Evolutionary conservation across 2,113 vertebrate genomes (phyloP), one percentile per base, ranked within the genome.

Genomic region (Eolophus roseicapilla): DNA sequence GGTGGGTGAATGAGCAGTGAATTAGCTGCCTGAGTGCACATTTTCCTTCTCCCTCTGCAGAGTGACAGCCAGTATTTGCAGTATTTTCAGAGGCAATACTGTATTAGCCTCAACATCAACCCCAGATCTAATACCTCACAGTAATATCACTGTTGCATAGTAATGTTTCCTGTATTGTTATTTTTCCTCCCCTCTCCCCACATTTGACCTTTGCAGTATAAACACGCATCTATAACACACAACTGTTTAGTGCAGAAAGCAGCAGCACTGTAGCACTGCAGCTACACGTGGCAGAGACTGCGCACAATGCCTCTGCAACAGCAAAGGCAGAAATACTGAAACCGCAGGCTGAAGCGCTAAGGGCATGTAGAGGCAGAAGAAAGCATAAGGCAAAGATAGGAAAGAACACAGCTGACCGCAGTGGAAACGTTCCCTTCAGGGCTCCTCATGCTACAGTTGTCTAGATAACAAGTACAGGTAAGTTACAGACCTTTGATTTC

Each of bases 251-350:
- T 17, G 41, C 69, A 77, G 53, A 88, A 73, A 53, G 27, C 41
- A 80, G 69, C 13, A 87, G 77, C 16, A 4, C 37, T 13, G 21
- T 10, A 41, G 18, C 35, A 68, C 2, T 43, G 13, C 13, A 33
- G 13, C 3, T 4, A 50, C 21, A 13, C 0, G 1, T 11, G 31
- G 65, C 74, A 84, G n/a, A 83, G 13, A 53, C 13, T 0, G 0
- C 11, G 17, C 33, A 10, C 4, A 63, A 49, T 0, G 1, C 31
- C 77, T 77, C 82, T 8, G 35, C 60, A 17, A 43, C 8, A 27
- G 16, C 50, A 27, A 6, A 18, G 28, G 43, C 33, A 41, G 19
- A 67, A 49, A 65, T 23, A 76, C 11, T 6, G 0, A 57, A 87
- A 44, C 7, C 4, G 6, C 71, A 57, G 35, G 43, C 21, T 82